phyloP scores from a whole-genome alignment of 2,113 vertebrate genomes.

The Alethe castanea region DNA sequence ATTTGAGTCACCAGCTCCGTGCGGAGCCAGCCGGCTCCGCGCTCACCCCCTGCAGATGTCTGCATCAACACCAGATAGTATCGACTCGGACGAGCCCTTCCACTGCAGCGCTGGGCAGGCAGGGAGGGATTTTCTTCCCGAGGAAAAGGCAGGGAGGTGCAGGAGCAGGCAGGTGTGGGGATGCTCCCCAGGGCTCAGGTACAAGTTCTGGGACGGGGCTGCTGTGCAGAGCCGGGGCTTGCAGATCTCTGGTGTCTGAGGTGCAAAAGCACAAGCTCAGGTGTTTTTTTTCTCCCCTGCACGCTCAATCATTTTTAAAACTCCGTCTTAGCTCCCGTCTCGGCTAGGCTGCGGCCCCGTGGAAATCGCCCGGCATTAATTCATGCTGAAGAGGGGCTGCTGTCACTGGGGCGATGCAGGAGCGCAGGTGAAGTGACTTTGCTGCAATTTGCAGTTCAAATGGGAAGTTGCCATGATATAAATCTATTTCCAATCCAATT shows the following conservation, averaged over 20 bases:
- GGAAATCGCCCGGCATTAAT: conserved; percentile 1
- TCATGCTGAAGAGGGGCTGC: neutral
- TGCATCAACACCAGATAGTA: neutral
- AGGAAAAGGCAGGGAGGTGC: neutral
- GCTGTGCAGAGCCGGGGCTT: neutral
- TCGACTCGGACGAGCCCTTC: neutral
- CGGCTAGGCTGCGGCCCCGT: neutral
- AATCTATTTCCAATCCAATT: conserved; percentile 25
- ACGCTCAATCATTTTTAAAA: neutral
- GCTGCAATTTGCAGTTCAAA: conserved; percentile 35
- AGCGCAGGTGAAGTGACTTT: neutral
- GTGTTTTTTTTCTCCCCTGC: too few relatives aligned
- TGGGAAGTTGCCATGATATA: conserved; percentile 16
- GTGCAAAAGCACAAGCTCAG: neutral
- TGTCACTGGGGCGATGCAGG: neutral
- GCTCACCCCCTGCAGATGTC: conserved; percentile 12
- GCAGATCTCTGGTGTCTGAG: neutral
- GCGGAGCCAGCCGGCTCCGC: neutral
- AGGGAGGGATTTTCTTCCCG: neutral
- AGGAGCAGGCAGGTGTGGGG: neutral
- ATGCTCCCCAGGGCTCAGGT: neutral
- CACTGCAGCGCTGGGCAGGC: neutral
- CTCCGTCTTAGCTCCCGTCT: neutral
- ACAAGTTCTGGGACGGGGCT: neutral
- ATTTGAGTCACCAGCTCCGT: neutral